These are phyloP conservation scores for Medauroidea extradentata DNA, from an alignment of 1,140 invertebrate genomes.

Conservation along the genomic window DNA sequence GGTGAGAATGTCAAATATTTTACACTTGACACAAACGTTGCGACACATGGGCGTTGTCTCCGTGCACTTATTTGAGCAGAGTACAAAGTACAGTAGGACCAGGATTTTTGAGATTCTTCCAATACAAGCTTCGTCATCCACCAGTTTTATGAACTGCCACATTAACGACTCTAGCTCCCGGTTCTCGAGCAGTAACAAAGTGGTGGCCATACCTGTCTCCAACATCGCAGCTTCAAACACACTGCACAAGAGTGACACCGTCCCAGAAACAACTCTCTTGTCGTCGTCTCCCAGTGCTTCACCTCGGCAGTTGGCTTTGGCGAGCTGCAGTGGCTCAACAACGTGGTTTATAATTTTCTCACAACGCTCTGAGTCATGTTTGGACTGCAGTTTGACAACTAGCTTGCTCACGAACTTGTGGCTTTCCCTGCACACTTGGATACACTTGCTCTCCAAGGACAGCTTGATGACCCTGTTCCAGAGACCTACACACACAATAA, in stretches of 20 bases:
- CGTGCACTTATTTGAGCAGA: background rate
- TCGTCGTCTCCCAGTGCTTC: background rate
- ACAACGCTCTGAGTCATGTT: background rate
- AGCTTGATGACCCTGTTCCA: slow-evolving; percentile 5
- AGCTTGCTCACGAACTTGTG: background rate
- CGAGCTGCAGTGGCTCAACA: background rate
- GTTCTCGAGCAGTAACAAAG: background rate
- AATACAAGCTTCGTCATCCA: background rate
- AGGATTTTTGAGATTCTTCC: background rate
- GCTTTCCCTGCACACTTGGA: slow-evolving; percentile 4
- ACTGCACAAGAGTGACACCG: background rate
- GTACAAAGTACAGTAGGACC: background rate
- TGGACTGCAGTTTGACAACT: background rate
- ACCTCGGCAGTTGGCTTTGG: background rate
- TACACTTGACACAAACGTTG: background rate
- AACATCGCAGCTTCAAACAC: background rate
- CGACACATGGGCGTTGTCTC: background rate
- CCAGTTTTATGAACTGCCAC: background rate
- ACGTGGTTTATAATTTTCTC: background rate
- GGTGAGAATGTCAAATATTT: background rate
- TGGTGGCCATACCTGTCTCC: background rate
- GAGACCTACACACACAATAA: background rate
- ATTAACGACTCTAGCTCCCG: background rate
- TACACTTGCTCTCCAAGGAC: slow-evolving; percentile 3
- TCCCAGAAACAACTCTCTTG: background rate